Conservation (phyloP, 2,113 vertebrate genomes). For the Plecotus auritus region DNA sequence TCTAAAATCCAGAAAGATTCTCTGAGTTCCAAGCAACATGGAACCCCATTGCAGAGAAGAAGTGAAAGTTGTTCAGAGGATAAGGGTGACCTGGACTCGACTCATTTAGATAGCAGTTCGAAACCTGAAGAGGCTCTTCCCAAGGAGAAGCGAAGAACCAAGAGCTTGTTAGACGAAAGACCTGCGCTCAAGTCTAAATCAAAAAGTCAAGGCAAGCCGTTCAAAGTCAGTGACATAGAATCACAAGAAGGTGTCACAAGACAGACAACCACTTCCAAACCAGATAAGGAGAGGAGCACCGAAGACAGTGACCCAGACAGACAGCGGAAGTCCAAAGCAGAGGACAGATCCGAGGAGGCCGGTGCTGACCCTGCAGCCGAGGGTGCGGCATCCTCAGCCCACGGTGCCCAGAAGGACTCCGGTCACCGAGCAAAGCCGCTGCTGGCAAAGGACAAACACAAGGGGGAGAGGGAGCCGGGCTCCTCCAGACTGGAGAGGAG, state of each 20-base stretch:
- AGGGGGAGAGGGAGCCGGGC: constrained; percentile 82
- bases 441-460: constrained; percentile 82
- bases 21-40: constrained; percentile 79
- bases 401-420: constrained; percentile 76
- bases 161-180: constrained; percentile 86
- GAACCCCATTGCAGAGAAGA: constrained; percentile 73
- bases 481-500: constrained; percentile 84
- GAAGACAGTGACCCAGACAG: constrained; percentile 84
- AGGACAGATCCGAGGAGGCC: constrained; percentile 83
- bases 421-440: constrained; percentile 76
- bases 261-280: constrained; percentile 76
- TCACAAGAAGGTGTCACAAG: constrained; percentile 75
- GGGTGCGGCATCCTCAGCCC: constrained; percentile 32
- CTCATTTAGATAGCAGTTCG: constrained; percentile 79
- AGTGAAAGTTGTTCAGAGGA: constrained; percentile 88
- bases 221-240: constrained; percentile 79
- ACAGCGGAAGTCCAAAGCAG: constrained; percentile 82
- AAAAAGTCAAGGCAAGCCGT: constrained; percentile 84
- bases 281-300: constrained; percentile 81
- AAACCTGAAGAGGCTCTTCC: constrained; percentile 87
- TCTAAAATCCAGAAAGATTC: constrained; percentile 83
- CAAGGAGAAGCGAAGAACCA: constrained; percentile 88
- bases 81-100: constrained; percentile 84
- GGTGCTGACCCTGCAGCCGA: constrained; percentile 51
- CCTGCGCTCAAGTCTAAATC: constrained; percentile 84